Evolutionary conservation across 2,797 vertebrate species (phyloP).

Genomic region (Poeciliopsis turneri): DNA sequence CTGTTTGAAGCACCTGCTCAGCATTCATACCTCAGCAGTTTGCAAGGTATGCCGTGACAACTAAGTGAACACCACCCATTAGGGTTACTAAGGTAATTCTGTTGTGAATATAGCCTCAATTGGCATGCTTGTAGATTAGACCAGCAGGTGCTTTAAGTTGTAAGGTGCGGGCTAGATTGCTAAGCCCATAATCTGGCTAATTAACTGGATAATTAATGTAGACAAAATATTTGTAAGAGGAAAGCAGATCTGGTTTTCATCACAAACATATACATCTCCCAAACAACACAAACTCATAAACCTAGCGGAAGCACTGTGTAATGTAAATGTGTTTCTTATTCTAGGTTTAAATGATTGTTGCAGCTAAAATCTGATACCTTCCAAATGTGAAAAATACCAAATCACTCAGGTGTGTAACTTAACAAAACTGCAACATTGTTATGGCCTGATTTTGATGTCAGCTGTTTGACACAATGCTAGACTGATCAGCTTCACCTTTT

Average conservation of each 20-base stretch:
- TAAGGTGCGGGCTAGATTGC: background rate
- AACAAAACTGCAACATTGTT: slow-evolving; percentile 1
- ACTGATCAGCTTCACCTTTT: slow-evolving; percentile 31
- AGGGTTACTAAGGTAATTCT: background rate
- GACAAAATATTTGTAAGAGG: background rate
- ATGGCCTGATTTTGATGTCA: slow-evolving; percentile 21
- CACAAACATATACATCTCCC: background rate
- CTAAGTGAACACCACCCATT: background rate
- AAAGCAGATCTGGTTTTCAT: background rate
- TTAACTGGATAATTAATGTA: background rate
- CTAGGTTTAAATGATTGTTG: slow-evolving; percentile 13
- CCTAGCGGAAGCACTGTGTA: background rate
- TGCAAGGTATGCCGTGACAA: background rate
- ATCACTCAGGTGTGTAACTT: slow-evolving; percentile 26
- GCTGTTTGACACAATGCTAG: slow-evolving; percentile 17
- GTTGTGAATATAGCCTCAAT: background rate
- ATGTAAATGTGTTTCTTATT: slow-evolving; percentile 1
- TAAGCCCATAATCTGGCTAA: background rate
- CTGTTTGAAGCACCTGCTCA: background rate
- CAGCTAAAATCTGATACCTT: slow-evolving; percentile 22
- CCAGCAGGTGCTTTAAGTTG: background rate
- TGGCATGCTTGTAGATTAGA: background rate
- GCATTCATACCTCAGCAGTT: background rate
- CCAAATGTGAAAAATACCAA: slow-evolving; percentile 25
- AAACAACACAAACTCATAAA: background rate